A percentile compares a stretch with the other conserved stretches of the same genome.
Conservation (phyloP, 2,797 vertebrate species). For the Enoplosus armatus region DNA sequence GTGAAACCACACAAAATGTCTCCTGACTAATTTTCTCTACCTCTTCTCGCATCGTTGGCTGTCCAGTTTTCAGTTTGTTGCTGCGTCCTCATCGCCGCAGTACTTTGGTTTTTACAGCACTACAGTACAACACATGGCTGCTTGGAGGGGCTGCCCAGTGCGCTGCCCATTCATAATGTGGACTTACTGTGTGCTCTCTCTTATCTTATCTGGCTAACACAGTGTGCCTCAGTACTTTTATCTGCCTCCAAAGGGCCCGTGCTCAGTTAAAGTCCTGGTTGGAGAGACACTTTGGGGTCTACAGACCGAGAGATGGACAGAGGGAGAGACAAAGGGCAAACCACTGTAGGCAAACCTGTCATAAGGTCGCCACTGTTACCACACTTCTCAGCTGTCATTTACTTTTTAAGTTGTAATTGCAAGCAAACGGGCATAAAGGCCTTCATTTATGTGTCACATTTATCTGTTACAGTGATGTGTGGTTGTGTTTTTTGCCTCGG, state of each 20-base stretch:
- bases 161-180: slow-evolving; percentile 68
- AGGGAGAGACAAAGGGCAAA: slow-evolving; percentile 37
- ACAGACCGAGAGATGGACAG: not conserved
- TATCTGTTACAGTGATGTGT: slow-evolving; percentile 35
- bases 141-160: slow-evolving; percentile 49
- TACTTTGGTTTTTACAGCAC: slow-evolving; percentile 57
- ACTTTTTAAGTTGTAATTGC: slow-evolving; percentile 33
- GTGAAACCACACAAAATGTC: not conserved
- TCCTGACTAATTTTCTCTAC: slow-evolving; percentile 15
- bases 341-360: slow-evolving; percentile 35
- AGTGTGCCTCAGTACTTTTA: slow-evolving; percentile 68
- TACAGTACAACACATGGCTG: slow-evolving; percentile 47
- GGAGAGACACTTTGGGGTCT: slow-evolving; percentile 46
- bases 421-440: slow-evolving; percentile 19
- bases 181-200: slow-evolving; percentile 50
- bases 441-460: slow-evolving; percentile 21
- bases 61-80: not conserved
- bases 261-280: slow-evolving; percentile 60
- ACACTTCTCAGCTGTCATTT: too few relatives aligned
- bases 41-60: not conserved
- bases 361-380: slow-evolving; percentile 14
- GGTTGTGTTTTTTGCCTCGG: slow-evolving; percentile 37
- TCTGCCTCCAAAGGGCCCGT: slow-evolving; percentile 70
- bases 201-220: slow-evolving; percentile 80
- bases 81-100: not conserved